phyloP scores from a whole-genome alignment of 2,113 vertebrate genomes.

The Oryzias woworae region DNA sequence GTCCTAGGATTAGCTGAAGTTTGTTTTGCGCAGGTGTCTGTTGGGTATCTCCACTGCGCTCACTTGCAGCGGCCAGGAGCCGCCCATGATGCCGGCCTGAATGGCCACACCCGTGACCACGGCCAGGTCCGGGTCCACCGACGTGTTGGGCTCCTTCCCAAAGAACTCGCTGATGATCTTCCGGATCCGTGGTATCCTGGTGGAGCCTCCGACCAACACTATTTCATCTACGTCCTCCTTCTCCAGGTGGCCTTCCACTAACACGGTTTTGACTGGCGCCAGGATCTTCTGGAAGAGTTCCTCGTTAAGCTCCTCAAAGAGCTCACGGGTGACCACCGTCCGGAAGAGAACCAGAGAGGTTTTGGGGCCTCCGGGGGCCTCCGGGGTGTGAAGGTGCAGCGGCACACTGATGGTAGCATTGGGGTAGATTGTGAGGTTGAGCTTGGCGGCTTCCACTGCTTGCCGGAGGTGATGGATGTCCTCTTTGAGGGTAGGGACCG shows the following conservation, averaged over 20 bases:
- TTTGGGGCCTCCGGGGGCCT: constrained; percentile 4
- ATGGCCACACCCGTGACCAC: constrained; percentile 94
- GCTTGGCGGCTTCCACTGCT: constrained; percentile 89
- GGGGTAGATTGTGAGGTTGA: constrained; percentile 86
- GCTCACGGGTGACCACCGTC: constrained; percentile 79
- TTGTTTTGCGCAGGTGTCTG: constrained; percentile 90
- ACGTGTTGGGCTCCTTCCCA: constrained; percentile 93
- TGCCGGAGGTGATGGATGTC: constrained; percentile 91
- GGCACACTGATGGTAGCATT: constrained; percentile 73
- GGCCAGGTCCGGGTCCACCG: constrained; percentile 93
- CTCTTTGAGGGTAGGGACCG: constrained; percentile 83
- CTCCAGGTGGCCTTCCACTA: constrained; percentile 84
- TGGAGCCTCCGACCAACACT: constrained; percentile 94
- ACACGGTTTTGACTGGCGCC: constrained; percentile 85
- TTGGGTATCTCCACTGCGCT: constrained; percentile 97
- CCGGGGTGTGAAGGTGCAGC: constrained; percentile 68
- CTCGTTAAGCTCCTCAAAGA: constrained; percentile 89
- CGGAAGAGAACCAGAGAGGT: constrained; percentile 77
- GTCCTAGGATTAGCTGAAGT: constrained; percentile 81
- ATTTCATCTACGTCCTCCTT: constrained; percentile 91
- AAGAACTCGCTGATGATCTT: constrained; percentile 90
- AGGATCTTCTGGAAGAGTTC: constrained; percentile 97
- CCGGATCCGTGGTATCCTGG: constrained; percentile 91
- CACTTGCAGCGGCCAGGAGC: constrained; percentile 97
- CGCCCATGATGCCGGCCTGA: constrained; percentile 94